Conservation (phyloP, 2,113 vertebrate species). For the Paramisgurnus dabryanus region DNA sequence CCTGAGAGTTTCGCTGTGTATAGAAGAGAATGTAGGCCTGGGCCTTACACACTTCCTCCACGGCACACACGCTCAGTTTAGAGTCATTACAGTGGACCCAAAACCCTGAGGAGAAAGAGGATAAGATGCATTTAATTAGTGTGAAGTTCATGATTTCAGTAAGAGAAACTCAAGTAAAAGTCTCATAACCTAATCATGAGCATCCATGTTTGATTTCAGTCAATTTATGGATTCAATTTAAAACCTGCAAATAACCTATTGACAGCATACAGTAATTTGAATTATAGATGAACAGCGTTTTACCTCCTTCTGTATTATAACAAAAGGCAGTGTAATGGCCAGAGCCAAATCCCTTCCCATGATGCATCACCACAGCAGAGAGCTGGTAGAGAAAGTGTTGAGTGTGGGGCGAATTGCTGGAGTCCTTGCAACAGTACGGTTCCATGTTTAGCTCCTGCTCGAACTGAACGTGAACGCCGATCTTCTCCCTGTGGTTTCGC, state of each 20-base stretch:
- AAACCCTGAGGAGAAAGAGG: conserved; percentile 80
- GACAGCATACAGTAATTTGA: too few species aligned
- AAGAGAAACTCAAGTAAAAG: too few species aligned
- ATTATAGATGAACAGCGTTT: conserved; percentile 53
- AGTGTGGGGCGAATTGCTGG: conserved; percentile 83
- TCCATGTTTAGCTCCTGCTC: conserved; percentile 98
- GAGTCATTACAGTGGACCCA: conserved; percentile 99
- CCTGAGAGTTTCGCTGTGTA: conserved; percentile 84
- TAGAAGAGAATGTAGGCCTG: conserved; percentile 99
- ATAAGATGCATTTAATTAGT: not conserved
- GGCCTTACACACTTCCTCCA: conserved; percentile 99
- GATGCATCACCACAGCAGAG: conserved; percentile 98
- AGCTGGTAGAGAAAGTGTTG: conserved; percentile 95
- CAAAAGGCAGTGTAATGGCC: conserved; percentile 99
- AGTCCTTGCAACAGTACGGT: conserved; percentile 96
- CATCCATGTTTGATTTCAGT: too few species aligned
- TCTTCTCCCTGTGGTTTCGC: conserved; percentile 99
- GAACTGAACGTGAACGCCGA: conserved; percentile 96
- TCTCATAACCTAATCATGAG: too few species aligned
- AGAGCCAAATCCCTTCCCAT: conserved; percentile 98
- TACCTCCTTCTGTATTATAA: conserved; percentile 99
- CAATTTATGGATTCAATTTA: too few species aligned
- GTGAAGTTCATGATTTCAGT: too few species aligned
- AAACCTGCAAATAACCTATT: too few species aligned
- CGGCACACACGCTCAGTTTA: conserved; percentile 96